These are phyloP conservation scores for Idaea biselata DNA, from an alignment of 2,888 invertebrate genomes.

Conservation along the genomic window DNA sequence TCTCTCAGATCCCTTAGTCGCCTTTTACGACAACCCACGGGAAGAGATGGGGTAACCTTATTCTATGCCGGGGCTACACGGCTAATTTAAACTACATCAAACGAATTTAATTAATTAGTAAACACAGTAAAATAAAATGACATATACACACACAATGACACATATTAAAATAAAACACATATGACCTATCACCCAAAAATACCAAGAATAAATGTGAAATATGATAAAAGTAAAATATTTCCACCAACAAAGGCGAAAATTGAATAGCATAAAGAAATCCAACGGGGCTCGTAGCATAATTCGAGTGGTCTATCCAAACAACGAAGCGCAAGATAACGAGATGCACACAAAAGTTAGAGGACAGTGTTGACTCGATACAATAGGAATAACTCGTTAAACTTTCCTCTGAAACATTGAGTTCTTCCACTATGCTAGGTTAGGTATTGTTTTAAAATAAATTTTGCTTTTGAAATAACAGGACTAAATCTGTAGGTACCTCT, in stretches of 20 bases:
- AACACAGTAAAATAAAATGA: too few relatives aligned
- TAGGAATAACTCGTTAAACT: constrained; percentile 27
- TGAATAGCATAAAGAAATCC: constrained; percentile 30
- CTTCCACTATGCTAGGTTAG: background rate
- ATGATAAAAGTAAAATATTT: background rate
- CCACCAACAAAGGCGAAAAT: constrained; percentile 12
- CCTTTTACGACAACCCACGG: too few relatives aligned
- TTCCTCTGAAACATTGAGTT: constrained; percentile 10
- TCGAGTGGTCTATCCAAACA: constrained; percentile 51
- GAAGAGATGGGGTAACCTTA: too few relatives aligned
- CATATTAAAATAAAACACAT: too few relatives aligned
- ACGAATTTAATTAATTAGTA: too few relatives aligned
- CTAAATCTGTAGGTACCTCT: constrained; percentile 7
- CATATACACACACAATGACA: too few relatives aligned
- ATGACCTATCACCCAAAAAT: too few relatives aligned
- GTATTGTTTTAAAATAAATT: background rate
- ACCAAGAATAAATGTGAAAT: background rate
- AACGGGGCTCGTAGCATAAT: constrained; percentile 29
- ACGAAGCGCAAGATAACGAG: constrained; percentile 60
- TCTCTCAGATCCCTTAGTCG: too few relatives aligned
- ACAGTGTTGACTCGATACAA: constrained; percentile 39
- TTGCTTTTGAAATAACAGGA: background rate
- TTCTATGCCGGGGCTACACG: too few relatives aligned
- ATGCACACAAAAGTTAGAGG: constrained; percentile 52
- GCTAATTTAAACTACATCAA: too few relatives aligned